These are phyloP conservation scores for Ursus arctos DNA, from an alignment of 2,113 vertebrate species.

Conservation along the genomic window DNA sequence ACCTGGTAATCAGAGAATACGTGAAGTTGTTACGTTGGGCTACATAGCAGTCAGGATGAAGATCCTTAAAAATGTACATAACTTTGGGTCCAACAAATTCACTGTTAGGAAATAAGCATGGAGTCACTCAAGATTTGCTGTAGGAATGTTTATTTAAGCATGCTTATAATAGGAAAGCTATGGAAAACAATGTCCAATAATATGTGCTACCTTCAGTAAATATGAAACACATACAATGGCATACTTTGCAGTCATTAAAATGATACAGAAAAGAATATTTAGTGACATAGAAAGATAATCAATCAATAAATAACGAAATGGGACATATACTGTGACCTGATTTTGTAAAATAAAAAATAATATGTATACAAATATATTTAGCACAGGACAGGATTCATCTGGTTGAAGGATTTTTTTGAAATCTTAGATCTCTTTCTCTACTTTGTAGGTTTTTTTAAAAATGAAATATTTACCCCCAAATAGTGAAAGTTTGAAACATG, in stretches of 20 bases:
- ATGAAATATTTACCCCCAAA: neutral
- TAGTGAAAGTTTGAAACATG: neutral
- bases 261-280: neutral
- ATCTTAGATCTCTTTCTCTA: neutral
- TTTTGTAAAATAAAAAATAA: neutral
- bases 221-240: neutral
- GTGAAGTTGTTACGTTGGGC: neutral
- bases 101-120: neutral
- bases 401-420: neutral
- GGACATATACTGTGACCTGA: neutral
- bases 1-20: neutral
- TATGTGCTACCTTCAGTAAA: neutral
- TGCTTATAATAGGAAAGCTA: constrained; percentile 25
- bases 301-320: neutral
- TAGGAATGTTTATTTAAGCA: neutral
- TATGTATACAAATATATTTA: neutral
- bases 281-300: neutral
- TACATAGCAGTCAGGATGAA: neutral
- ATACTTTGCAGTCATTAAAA: neutral
- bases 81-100: neutral
- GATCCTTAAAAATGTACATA: neutral
- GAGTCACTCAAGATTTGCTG: neutral
- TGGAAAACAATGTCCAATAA: neutral
- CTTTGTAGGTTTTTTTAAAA: neutral
- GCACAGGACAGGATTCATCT: neutral